phyloP scores from a whole-genome alignment of 2,888 invertebrate species.

The Aradus depressus region DNA sequence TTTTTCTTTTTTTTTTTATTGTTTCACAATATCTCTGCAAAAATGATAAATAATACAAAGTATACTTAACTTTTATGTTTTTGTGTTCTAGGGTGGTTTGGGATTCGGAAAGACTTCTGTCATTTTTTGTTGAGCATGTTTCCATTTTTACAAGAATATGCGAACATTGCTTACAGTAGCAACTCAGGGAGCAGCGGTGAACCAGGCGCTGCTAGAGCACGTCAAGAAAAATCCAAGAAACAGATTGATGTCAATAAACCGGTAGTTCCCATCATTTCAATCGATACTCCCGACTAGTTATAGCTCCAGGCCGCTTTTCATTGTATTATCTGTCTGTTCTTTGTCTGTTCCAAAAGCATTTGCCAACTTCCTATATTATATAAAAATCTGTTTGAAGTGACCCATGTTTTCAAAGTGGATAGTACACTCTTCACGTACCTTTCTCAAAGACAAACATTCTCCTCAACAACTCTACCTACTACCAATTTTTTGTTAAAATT shows the following conservation, averaged over 20 bases:
- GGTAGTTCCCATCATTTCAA: conserved; percentile 77
- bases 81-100: conserved; percentile 83
- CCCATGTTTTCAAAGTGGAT: too few relatives aligned
- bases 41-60: not conserved
- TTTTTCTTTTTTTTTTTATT: not conserved
- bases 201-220: conserved; percentile 35
- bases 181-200: conserved; percentile 39
- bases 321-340: too few relatives aligned
- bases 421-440: too few relatives aligned
- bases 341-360: too few relatives aligned
- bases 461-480: too few relatives aligned
- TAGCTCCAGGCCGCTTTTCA: too few relatives aligned
- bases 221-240: conserved; percentile 45
- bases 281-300: conserved; percentile 83
- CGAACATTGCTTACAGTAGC: conserved; percentile 84
- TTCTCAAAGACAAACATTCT: too few relatives aligned
- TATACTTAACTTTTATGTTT: not conserved
- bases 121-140: conserved; percentile 89
- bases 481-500: too few relatives aligned
- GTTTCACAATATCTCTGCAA: not conserved
- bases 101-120: conserved; percentile 93
- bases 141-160: conserved; percentile 93
- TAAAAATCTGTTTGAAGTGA: too few relatives aligned
- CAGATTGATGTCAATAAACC: conserved; percentile 72
- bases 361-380: too few relatives aligned